Base-by-base conservation (phyloP, 2,113 vertebrate genomes). In the Illadopsis cleaveri region DNA sequence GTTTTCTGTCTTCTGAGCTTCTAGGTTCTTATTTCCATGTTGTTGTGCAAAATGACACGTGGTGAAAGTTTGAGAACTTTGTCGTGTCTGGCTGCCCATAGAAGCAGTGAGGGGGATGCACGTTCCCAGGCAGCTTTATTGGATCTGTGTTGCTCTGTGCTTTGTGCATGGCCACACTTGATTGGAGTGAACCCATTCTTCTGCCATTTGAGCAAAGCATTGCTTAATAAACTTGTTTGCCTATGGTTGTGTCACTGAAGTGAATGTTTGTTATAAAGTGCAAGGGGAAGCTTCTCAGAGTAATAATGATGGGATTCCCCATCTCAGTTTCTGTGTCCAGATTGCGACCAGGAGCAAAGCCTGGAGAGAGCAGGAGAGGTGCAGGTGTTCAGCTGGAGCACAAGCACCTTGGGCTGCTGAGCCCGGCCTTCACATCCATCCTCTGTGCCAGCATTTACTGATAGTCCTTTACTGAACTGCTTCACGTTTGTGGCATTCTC, bases 331-430 rank as follows among this genome's bases (percentile, higher is more conserved):
- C 38, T 4, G 4, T 56, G 33, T 60, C 47, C 51, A 18, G 1
- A 17, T 2, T 44, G 68, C 51, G 25, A 12, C 48, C 30, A 33
- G 40, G 38, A 40, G 40, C 30, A 73, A 33, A 78, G 51, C 20
- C 40, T 72, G 64, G 54, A 20, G 64, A 33, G 61, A 50, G 76
- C 0, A 0, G 56, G 37, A 73, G 47, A 65, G 38, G 47, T 4
- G 2, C 2, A 12, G 28, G 12, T 12, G 13, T 68, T 22, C 38
- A 62, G 31, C 47, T 61, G 71, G 81, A 75, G 30, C 48, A 10
- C 0, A 1, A n/a, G 35, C 18, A 58, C 14, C 64, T 38, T 15
- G 47, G 47, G 37, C 21, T 86, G 37, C 48, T 0, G 1, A 66
- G 47, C 53, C 37, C 42, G 71, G 30, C 33, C 40, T 44, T 69